Evolutionary conservation across 1,140 invertebrate genomes (phyloP).

Genomic region (Listronotus oregonensis): DNA sequence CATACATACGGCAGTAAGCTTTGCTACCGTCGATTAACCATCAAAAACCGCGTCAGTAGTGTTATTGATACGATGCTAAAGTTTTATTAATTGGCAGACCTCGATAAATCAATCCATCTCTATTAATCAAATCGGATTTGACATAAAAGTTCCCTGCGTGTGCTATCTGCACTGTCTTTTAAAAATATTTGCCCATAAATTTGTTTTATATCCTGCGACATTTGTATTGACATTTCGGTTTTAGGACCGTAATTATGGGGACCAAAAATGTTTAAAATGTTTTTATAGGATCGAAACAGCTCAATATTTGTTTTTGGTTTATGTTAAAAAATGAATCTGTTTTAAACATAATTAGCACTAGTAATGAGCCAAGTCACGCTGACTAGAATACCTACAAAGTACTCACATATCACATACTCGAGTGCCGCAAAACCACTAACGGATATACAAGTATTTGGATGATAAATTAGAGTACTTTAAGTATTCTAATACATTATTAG

Average conservation of each 20-base stretch:
- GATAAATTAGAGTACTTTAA: no score
- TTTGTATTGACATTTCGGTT: conserved; percentile 2
- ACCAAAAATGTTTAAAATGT: not conserved
- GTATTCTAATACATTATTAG: no score
- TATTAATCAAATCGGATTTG: conserved; percentile 8
- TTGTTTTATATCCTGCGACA: conserved; percentile 8
- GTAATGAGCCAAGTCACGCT: no score
- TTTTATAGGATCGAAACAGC: no score
- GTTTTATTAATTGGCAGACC: conserved; percentile 14
- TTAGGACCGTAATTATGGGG: not conserved
- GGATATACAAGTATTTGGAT: no score
- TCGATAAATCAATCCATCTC: conserved; percentile 13
- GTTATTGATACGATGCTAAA: conserved; percentile 13
- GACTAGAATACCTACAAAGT: no score
- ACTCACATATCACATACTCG: no score
- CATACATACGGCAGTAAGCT: no score
- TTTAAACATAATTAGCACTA: no score
- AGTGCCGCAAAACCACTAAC: no score
- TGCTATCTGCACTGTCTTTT: not conserved
- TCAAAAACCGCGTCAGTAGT: conserved; percentile 6
- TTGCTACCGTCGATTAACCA: not conserved
- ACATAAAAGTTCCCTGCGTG: conserved; percentile 3
- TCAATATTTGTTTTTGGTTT: no score
- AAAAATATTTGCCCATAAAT: conserved; percentile 2
- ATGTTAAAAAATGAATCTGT: no score